phyloP scores from a whole-genome alignment of 2,113 vertebrate genomes.

The Amazona vittata region DNA sequence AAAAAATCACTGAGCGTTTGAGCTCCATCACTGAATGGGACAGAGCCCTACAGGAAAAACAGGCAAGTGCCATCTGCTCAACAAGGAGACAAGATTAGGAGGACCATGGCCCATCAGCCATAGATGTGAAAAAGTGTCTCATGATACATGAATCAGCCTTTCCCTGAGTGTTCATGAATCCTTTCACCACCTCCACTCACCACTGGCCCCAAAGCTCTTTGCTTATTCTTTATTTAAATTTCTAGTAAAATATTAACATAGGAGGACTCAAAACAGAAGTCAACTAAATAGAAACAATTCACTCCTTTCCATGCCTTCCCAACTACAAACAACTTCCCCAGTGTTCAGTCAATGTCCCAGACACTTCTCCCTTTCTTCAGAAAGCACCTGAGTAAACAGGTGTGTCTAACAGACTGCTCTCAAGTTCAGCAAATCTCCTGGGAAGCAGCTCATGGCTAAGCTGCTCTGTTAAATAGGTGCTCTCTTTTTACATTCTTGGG shows the following conservation, averaged over 20 bases:
- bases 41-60: background rate
- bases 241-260: background rate
- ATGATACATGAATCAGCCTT: background rate
- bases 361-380: background rate
- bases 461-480: background rate
- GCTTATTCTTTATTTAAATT: background rate
- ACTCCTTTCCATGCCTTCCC: background rate
- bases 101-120: background rate
- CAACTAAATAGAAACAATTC: background rate
- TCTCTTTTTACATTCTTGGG: background rate
- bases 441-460: background rate
- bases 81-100: background rate
- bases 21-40: background rate
- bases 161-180: background rate
- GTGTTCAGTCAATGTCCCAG: background rate
- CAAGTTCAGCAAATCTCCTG: background rate
- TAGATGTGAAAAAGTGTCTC: background rate
- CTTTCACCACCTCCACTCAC: background rate
- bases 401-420: background rate
- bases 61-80: background rate
- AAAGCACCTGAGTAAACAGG: slow-evolving; percentile 12
- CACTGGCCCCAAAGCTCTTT: background rate
- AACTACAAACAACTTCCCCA: background rate
- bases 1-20: background rate
- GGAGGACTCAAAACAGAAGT: background rate